These are phyloP conservation scores for Nipponacmea schrenckii DNA, from an alignment of 2,888 invertebrate genomes.

Conservation along the genomic window DNA sequence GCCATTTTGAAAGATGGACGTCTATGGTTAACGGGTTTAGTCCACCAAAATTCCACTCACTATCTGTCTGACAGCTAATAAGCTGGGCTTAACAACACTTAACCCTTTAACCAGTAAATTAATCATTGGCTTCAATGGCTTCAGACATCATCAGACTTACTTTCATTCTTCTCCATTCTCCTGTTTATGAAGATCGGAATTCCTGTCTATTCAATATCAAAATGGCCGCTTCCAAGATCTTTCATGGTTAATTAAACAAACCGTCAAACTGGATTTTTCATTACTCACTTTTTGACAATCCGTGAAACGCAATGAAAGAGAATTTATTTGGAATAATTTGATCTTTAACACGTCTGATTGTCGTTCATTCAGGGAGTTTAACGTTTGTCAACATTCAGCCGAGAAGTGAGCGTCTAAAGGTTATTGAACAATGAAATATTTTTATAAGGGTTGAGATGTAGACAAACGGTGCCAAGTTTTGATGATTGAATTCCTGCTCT, in stretches of 20 bases:
- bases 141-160: conserved; percentile 1
- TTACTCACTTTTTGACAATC: conserved; percentile 8
- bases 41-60: neutral
- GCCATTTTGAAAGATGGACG: neutral
- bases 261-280: conserved; percentile 3
- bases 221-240: neutral
- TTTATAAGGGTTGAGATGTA: too few species aligned
- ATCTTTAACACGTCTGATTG: conserved; percentile 8
- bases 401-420: too few species aligned
- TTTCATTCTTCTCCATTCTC: neutral
- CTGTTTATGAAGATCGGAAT: neutral
- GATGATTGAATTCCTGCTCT: too few species aligned
- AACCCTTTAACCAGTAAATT: conserved; percentile 8
- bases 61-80: conserved; percentile 5
- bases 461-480: too few species aligned
- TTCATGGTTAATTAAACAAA: conserved; percentile 4
- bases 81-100: conserved; percentile 8
- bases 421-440: too few species aligned
- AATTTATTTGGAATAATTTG: conserved; percentile 7
- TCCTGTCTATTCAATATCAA: neutral
- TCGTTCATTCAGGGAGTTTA: neutral
- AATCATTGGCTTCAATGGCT: neutral
- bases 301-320: conserved; percentile 2
- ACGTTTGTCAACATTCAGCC: too few species aligned
- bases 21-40: neutral